phyloP scores from a whole-genome alignment of 2,113 vertebrate species.

The Phaethornis superciliosus region DNA sequence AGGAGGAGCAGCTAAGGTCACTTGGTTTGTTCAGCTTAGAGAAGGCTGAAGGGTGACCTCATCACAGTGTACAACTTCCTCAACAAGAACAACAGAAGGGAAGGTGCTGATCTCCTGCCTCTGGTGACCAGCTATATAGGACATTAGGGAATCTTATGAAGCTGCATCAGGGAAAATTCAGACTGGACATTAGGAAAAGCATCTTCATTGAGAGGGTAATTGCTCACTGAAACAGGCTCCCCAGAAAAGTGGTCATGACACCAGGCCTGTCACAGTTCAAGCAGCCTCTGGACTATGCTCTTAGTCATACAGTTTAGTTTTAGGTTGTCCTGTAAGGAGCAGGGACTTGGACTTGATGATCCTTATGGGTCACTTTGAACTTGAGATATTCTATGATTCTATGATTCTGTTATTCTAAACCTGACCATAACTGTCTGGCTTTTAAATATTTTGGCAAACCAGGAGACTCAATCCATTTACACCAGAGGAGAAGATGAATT shows the following conservation, averaged over 20 bases:
- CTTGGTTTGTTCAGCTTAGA: neutral
- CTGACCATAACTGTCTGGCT: neutral
- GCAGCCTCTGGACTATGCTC: neutral
- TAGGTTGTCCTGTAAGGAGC: neutral
- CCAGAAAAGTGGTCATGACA: neutral
- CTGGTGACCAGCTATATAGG: neutral
- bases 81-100: accelerated
- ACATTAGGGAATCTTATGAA: neutral
- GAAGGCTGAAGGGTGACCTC: neutral
- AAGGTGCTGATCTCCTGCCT: neutral
- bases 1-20: neutral
- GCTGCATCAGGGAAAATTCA: neutral
- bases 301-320: neutral
- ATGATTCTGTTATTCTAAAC: neutral
- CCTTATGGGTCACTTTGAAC: neutral
- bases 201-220: neutral
- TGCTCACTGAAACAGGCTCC: neutral
- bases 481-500: neutral
- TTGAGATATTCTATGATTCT: neutral
- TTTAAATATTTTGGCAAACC: neutral
- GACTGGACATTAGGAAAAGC: neutral
- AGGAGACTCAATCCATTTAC: neutral
- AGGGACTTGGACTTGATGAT: neutral
- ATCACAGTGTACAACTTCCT: neutral
- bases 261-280: neutral